Percentiles rank a stretch among this genome's conserved stretches.
These are phyloP conservation scores for Drosophila kepulauana DNA, from an alignment of 1,140 invertebrate genomes.

Conservation along the genomic window DNA sequence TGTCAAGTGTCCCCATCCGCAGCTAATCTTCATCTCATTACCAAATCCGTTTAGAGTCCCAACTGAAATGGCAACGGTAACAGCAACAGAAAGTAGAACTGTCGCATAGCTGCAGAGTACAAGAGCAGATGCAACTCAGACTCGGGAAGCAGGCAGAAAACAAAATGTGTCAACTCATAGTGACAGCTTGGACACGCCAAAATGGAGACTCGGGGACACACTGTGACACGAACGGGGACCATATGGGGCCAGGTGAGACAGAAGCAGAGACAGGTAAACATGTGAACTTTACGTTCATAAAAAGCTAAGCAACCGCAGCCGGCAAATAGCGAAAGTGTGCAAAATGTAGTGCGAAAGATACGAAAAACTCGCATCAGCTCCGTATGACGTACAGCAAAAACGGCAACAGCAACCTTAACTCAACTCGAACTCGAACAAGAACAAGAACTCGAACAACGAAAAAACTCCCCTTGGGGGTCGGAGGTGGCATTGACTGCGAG, in stretches of 20 bases:
- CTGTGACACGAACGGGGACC: neutral
- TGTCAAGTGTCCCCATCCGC: neutral
- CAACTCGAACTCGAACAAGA: neutral
- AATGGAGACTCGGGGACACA: neutral
- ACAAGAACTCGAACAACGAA: slow-evolving; percentile 9
- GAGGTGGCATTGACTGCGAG: slow-evolving; percentile 56
- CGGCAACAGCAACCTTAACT: neutral
- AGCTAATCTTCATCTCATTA: slow-evolving; percentile 52
- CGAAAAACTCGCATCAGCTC: slow-evolving; percentile 32
- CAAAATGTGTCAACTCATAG: slow-evolving; percentile 65
- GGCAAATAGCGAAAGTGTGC: slow-evolving; percentile 68
- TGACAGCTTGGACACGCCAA: slow-evolving; percentile 14
- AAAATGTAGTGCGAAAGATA: slow-evolving; percentile 56
- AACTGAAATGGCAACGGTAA: slow-evolving; percentile 35
- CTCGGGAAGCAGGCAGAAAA: slow-evolving; percentile 20
- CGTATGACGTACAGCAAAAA: slow-evolving; percentile 45
- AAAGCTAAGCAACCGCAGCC: slow-evolving; percentile 48
- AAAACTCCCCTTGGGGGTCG: neutral
- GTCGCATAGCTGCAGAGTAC: neutral
- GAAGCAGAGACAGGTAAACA: slow-evolving; percentile 38
- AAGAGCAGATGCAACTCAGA: slow-evolving; percentile 27
- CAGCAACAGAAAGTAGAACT: slow-evolving; percentile 1
- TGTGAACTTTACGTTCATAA: slow-evolving; percentile 48
- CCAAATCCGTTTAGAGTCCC: slow-evolving; percentile 39
- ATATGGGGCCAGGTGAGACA: slow-evolving; percentile 2